phyloP scores from a whole-genome alignment of 2,797 vertebrate genomes.

The Sebastes steindachneri region DNA sequence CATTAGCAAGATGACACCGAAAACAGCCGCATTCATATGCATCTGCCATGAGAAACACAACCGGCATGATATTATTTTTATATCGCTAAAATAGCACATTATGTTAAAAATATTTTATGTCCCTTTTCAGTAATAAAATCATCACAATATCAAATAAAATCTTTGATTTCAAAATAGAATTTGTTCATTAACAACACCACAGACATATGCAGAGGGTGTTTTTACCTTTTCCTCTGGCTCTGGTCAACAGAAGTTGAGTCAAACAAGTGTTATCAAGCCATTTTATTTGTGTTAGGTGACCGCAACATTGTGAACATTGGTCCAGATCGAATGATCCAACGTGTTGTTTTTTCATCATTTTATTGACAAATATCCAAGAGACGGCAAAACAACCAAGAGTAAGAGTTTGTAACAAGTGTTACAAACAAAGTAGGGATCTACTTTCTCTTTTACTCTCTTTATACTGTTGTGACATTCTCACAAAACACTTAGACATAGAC shows the following conservation, averaged over 20 bases:
- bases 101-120: neutral
- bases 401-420: too few relatives aligned
- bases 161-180: neutral
- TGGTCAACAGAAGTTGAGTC: constrained; percentile 54
- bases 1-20: constrained; percentile 60
- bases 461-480: neutral
- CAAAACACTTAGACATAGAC: too few relatives aligned
- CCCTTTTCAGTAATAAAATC: neutral
- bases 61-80: neutral
- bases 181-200: neutral
- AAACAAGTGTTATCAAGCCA: constrained; percentile 40
- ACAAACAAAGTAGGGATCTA: neutral
- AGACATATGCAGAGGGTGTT: neutral
- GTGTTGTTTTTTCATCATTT: neutral
- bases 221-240: constrained; percentile 62
- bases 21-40: constrained; percentile 35
- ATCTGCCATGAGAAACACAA: constrained; percentile 47
- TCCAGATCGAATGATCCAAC: constrained; percentile 35
- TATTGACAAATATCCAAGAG: neutral
- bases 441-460: neutral
- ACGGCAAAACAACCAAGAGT: neutral
- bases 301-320: constrained; percentile 39
- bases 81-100: neutral
- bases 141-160: neutral
- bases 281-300: constrained; percentile 67